Conservation (phyloP, 2,888 invertebrate species). For the Eilema caniola region DNA sequence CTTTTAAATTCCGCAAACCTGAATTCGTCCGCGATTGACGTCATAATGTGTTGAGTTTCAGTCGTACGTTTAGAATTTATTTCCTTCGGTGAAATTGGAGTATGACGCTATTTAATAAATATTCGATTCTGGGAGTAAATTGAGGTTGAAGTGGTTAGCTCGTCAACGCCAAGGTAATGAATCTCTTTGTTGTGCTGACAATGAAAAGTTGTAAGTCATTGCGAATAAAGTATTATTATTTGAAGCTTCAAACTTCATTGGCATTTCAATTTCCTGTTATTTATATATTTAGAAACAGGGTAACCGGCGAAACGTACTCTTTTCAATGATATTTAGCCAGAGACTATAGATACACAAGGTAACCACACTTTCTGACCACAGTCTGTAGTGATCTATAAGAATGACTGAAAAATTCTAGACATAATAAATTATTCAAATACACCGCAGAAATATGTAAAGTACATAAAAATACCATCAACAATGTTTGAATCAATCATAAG, state of each 20-base stretch:
- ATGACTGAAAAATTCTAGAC: neutral
- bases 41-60: constrained; percentile 41
- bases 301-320: neutral
- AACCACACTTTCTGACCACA: neutral
- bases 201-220: constrained; percentile 32
- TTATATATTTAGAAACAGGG: neutral
- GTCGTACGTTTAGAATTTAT: constrained; percentile 40
- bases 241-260: constrained; percentile 12
- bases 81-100: constrained; percentile 43
- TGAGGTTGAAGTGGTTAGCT: constrained; percentile 42
- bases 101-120: constrained; percentile 36
- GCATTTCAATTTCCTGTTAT: constrained; percentile 31
- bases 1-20: constrained; percentile 56
- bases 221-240: constrained; percentile 24
- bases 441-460: too few species aligned
- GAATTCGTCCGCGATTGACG: constrained; percentile 47
- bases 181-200: constrained; percentile 40
- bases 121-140: constrained; percentile 43
- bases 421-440: too few species aligned
- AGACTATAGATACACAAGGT: too few species aligned
- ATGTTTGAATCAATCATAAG: neutral
- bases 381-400: neutral
- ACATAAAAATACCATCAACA: neutral
- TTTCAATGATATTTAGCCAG: neutral
- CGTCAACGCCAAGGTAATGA: constrained; percentile 43